Conservation (phyloP, 2,113 vertebrate genomes). For the Mystacornis crossleyi region DNA sequence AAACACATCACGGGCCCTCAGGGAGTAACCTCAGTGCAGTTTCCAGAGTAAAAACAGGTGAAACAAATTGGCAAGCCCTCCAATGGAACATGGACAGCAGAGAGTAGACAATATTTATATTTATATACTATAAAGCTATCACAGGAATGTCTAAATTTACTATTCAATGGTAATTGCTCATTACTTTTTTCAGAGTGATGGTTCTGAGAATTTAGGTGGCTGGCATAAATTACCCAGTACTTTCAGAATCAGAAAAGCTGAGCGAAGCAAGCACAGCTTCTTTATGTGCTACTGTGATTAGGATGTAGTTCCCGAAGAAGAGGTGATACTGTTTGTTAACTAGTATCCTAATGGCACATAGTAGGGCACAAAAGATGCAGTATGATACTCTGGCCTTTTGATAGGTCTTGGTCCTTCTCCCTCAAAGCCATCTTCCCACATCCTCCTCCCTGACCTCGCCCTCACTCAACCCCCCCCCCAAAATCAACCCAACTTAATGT, state of each 20-base stretch:
- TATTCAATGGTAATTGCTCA: not conserved
- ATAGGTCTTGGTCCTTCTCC: not conserved
- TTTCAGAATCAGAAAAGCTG: not conserved
- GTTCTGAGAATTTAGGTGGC: not conserved
- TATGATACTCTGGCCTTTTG: not conserved
- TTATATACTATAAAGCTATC: not conserved
- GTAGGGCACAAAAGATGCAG: not conserved
- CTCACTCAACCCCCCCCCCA: accelerated
- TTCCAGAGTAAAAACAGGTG: not conserved
- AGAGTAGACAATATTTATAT: not conserved
- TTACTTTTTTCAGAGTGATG: not conserved
- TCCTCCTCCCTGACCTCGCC: accelerated
- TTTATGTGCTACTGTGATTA: not conserved
- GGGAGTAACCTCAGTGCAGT: not conserved
- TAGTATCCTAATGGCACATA: not conserved
- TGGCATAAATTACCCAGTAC: not conserved
- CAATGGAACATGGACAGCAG: not conserved
- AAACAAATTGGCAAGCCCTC: not conserved
- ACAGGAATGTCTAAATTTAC: not conserved
- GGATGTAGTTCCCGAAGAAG: not conserved
- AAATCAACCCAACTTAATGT: not conserved
- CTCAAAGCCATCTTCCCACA: not conserved
- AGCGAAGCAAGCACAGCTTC: not conserved
- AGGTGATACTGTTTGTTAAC: not conserved
- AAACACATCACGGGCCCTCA: not conserved